These are phyloP conservation scores for Onychomys leucogaster DNA, from an alignment of 2,797 vertebrate genomes.

Conservation along the genomic window DNA sequence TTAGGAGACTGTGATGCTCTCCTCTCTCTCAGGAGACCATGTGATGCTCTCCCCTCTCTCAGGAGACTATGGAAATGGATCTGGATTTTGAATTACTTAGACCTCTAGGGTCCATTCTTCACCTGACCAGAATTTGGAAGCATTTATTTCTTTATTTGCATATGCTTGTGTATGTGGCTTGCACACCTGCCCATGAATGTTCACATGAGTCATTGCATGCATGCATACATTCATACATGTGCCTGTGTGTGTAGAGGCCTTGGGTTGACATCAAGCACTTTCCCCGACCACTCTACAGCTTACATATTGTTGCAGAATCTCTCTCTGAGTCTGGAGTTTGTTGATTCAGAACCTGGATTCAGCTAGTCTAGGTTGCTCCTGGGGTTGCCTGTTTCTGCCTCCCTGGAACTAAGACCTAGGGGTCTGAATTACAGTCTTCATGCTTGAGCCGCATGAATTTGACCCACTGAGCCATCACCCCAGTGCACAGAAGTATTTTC, in stretches of 20 bases:
- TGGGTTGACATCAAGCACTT: not conserved
- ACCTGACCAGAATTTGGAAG: not conserved
- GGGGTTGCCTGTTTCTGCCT: too few species aligned
- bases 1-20: too few species aligned
- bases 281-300: not conserved
- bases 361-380: not conserved
- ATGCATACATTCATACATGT: not conserved
- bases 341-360: not conserved
- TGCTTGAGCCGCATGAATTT: not conserved
- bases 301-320: not conserved
- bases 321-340: not conserved
- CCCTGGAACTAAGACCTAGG: not conserved
- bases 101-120: not conserved
- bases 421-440: not conserved
- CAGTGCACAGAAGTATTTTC: not conserved
- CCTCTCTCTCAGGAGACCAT: not conserved
- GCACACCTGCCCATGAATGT: not conserved
- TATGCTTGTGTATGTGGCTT: not conserved
- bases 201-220: too few species aligned
- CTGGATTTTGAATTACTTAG: conserved; percentile 6
- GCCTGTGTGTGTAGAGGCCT: not conserved
- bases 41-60: not conserved
- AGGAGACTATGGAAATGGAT: not conserved
- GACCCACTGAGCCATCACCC: not conserved
- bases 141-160: not conserved